These are phyloP conservation scores for Periophthalmus magnuspinnatus DNA, from an alignment of 2,797 vertebrate species.

Conservation along the genomic window DNA sequence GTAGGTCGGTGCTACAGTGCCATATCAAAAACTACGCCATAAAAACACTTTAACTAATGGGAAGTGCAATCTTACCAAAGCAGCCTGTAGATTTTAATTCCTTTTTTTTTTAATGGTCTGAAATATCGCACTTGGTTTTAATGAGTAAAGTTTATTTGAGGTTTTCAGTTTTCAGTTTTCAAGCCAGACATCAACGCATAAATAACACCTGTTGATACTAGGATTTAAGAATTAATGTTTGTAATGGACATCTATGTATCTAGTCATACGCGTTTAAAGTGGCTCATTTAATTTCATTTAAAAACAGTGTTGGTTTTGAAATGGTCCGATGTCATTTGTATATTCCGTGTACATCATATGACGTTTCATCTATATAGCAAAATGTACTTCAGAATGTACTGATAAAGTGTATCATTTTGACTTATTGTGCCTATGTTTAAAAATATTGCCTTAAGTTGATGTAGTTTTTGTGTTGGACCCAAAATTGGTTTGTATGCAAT, in stretches of 20 bases:
- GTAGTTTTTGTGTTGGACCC: constrained; percentile 34
- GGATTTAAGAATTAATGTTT: not conserved
- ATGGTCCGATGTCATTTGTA: not conserved
- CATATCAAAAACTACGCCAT: constrained; percentile 5
- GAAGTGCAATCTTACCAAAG: constrained; percentile 5
- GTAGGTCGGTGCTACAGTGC: constrained; percentile 15
- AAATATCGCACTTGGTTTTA: not conserved
- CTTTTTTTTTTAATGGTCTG: not conserved
- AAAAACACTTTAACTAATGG: not conserved
- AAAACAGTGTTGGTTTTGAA: not conserved
- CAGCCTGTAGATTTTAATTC: not conserved
- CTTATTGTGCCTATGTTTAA: constrained; percentile 27
- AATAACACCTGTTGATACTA: not conserved
- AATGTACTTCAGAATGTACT: constrained; percentile 18
- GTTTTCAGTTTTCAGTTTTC: not conserved
- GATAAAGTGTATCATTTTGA: constrained; percentile 31
- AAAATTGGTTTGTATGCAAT: constrained; percentile 64
- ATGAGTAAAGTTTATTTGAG: not conserved
- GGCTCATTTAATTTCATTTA: not conserved
- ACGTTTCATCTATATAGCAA: constrained; percentile 13
- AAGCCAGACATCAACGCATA: not conserved
- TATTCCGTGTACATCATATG: not conserved
- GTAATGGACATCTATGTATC: not conserved
- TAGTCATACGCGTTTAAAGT: not conserved
- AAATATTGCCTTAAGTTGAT: constrained; percentile 59